Evolutionary conservation across 1,140 invertebrate genomes (phyloP), one percentile per base, ranked within the genome.

Genomic region (Aleiodes sp.): DNA sequence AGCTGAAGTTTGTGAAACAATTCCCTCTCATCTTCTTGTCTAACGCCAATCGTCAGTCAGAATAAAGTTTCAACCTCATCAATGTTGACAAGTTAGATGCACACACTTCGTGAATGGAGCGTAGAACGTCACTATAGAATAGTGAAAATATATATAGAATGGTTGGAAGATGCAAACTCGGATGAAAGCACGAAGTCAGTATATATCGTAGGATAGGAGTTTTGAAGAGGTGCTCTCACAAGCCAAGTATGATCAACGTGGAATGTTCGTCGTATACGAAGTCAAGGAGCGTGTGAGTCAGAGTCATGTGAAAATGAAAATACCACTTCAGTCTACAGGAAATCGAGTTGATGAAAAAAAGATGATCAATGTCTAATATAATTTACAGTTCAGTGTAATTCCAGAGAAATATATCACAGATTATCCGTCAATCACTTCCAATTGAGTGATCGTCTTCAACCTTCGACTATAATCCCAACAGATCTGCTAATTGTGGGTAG

Each of bases 191-290:
- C 26, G 24, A 57, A 57, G 52, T 12, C 52, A 26, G 21, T 28
- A 46, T 46, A 46, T 46, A 46, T 46, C 41, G 41, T 46, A 31
- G 26, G 56, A 59, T 61, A 61, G 10, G 33, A 61, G 37, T 28
- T n/a, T n/a, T 63, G 33, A 41, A 63, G 37, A 57, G 24, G 52
- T 28, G 28, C 21, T 57, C 21, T 28, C 24, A 57, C 31, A n/a
- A 63, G 33, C 16, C 33, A 63, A 63, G 41, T 63, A 24, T 63
- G 33, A 43, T 63, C 60, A 63, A 39, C 37, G 31, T 63, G 60
- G 61, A 41, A 28, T 63, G 12, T 63, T 28, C 35, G 26, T 14
- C 21, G 43, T 63, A 26, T n/a, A 26, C 4, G n/a, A 14, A 41
- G 16, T 31, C n/a, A 14, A 29, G 12, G 14, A 59, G 24, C 28